Base-by-base conservation (phyloP, 2,888 invertebrate species). In the Urechis unicinctus region DNA sequence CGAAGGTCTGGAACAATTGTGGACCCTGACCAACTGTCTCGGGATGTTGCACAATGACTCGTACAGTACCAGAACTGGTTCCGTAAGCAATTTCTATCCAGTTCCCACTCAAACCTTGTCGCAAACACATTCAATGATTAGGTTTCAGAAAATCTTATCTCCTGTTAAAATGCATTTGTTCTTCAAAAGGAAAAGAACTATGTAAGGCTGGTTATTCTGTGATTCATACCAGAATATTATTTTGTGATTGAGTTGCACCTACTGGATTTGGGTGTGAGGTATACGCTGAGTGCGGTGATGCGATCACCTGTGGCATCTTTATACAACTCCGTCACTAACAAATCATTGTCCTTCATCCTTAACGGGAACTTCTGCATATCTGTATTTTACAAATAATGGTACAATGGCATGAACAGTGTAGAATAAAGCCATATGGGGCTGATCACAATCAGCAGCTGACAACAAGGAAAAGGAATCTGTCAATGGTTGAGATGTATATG, bases 11-110 rank as follows among this genome's bases (percentile, higher is more conserved):
- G 81, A 97, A 97, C 42, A 97, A 82, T 79, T 97, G 96, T 2
- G 97, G 97, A 0, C 95, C 95, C 74, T 97, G 95, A 0, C 96
- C 96, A 1, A 96, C 95, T 0, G 97, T 97, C 81, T 98, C 97
- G 1, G 97, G 97, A 79, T 98, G 97, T 71, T 97, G 97, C 0
- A 97, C 96, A 57, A 98, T 96, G 1, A 98, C 94, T 30, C 96
- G 84, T 22, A 98, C 96, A 0, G 91, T 91, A 1, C 97, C 97
- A 22, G 77, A 90, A 64, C 89, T 87, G 0, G 97, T 98, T 2
- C 97, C 98, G 78, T 98, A 98, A 0, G 97, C 98, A 69, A 98
- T 97, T 81, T 98, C 98, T 71, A 98, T 95, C 96, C 97, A 97
- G 80, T 97, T 97, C 46, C 96, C 96, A 79, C 93, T 93, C 57